These are phyloP conservation scores for Lordiphosa collinella DNA, from an alignment of 1,140 invertebrate genomes.

Conservation along the genomic window DNA sequence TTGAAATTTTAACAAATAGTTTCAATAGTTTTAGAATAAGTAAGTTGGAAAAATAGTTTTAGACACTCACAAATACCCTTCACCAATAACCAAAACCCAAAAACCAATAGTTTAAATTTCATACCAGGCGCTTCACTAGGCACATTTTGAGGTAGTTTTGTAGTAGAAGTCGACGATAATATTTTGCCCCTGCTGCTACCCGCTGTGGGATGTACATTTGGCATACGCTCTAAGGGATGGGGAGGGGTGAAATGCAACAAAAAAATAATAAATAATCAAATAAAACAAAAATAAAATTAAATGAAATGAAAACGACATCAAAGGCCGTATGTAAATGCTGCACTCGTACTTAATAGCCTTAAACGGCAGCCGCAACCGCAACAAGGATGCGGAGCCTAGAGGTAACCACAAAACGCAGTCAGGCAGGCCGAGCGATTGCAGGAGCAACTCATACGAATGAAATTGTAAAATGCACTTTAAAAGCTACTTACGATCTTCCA, in stretches of 20 bases:
- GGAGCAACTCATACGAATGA: slow-evolving; percentile 81
- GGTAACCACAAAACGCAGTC: slow-evolving; percentile 82
- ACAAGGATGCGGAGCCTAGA: slow-evolving; percentile 83
- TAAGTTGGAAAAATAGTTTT: too few relatives aligned
- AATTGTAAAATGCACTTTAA: slow-evolving; percentile 88
- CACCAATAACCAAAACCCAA: slow-evolving; percentile 3
- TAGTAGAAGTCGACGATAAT: neutral
- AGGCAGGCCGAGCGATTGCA: slow-evolving; percentile 83
- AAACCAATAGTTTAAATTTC: slow-evolving; percentile 9
- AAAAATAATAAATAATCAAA: slow-evolving; percentile 19
- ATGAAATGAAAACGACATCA: slow-evolving; percentile 22
- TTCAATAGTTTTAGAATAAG: neutral
- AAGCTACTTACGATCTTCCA: slow-evolving; percentile 88
- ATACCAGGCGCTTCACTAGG: slow-evolving; percentile 45
- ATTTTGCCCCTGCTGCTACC: slow-evolving; percentile 1
- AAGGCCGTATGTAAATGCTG: slow-evolving; percentile 6
- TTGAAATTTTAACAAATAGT: too few relatives aligned
- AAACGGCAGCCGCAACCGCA: slow-evolving; percentile 83
- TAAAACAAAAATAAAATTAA: slow-evolving; percentile 19
- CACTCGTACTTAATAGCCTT: slow-evolving; percentile 61
- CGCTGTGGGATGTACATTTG: neutral
- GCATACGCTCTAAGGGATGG: slow-evolving; percentile 10
- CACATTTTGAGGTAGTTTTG: slow-evolving; percentile 42
- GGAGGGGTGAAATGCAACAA: neutral
- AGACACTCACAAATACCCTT: slow-evolving; percentile 11